phyloP scores from a whole-genome alignment of 2,113 vertebrate species.

The Epinephelus fuscoguttatus region DNA sequence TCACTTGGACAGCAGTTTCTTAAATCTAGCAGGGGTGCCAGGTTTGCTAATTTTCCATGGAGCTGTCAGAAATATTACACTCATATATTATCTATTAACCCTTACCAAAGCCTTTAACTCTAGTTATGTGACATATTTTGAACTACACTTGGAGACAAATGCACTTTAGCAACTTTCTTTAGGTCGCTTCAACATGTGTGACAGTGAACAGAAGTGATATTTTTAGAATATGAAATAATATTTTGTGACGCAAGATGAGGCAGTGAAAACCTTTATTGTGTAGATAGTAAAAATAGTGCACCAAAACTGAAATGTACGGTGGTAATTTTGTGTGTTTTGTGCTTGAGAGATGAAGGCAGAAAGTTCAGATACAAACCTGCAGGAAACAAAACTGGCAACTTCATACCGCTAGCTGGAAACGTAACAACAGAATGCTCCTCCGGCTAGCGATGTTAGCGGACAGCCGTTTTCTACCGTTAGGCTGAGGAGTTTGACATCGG shows the following conservation, averaged over 20 bases:
- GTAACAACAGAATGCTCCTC: neutral
- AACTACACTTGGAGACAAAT: neutral
- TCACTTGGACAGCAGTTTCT: neutral
- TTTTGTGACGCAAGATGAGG: neutral
- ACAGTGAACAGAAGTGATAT: neutral
- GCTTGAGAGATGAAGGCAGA: neutral
- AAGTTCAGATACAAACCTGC: neutral
- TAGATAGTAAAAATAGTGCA: neutral
- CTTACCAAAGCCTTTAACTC: neutral
- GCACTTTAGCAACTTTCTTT: neutral
- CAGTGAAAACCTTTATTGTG: neutral
- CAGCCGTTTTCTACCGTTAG: neutral
- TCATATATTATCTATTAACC: neutral
- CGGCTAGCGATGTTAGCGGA: conserved; percentile 33
- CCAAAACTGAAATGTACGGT: no score
- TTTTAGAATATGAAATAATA: neutral
- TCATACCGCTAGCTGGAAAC: neutral
- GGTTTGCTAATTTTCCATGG: conserved; percentile 19
- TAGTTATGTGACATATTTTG: neutral
- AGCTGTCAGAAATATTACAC: neutral
- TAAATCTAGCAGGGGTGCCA: conserved; percentile 38
- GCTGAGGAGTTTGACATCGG: neutral
- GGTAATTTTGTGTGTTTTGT: neutral
- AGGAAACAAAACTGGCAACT: conserved; percentile 50
- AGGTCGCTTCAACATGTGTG: neutral